phyloP scores from a whole-genome alignment of 2,797 vertebrate genomes.

The Adrianichthys oophorus region DNA sequence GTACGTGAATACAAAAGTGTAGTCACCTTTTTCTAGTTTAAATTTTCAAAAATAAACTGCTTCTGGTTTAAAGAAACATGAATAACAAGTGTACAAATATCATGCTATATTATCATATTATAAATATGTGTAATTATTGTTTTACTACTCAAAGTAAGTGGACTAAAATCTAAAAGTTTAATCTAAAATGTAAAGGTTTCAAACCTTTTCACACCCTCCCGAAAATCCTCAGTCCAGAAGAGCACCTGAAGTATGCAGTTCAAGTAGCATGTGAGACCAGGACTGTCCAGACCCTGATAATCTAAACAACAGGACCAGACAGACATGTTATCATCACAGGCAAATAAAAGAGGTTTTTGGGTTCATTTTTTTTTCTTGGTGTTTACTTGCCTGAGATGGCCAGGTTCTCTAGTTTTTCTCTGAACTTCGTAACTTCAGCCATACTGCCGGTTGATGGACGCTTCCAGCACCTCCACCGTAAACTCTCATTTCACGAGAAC shows the following conservation, averaged over 20 bases:
- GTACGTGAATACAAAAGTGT: too few species aligned
- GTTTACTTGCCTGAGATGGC: conserved; percentile 37
- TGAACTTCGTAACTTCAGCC: conserved; percentile 18
- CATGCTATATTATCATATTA: too few species aligned
- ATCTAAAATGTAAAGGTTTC: too few species aligned
- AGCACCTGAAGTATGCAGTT: conserved; percentile 75
- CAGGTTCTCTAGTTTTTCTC: conserved; percentile 16
- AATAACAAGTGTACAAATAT: too few species aligned
- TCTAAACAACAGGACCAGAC: conserved; percentile 18
- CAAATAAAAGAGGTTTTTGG: not conserved
- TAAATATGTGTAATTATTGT: too few species aligned
- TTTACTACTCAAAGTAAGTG: not conserved
- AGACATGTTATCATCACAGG: not conserved
- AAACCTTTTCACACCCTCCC: conserved; percentile 58
- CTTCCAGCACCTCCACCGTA: too few species aligned
- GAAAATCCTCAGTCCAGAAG: conserved; percentile 73
- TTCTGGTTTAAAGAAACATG: too few species aligned
- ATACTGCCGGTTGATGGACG: conserved; percentile 18
- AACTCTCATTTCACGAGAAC: too few species aligned
- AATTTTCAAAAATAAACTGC: too few species aligned
- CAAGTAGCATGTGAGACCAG: conserved; percentile 75
- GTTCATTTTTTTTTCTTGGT: not conserved
- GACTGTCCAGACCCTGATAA: conserved; percentile 69
- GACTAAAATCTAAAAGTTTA: not conserved
- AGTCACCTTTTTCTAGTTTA: too few species aligned